A percentile compares a stretch with the other conserved stretches of the same genome.
Evolutionary conservation across 2,888 invertebrate species (phyloP).

Genomic region (Platynereis dumerilii): DNA sequence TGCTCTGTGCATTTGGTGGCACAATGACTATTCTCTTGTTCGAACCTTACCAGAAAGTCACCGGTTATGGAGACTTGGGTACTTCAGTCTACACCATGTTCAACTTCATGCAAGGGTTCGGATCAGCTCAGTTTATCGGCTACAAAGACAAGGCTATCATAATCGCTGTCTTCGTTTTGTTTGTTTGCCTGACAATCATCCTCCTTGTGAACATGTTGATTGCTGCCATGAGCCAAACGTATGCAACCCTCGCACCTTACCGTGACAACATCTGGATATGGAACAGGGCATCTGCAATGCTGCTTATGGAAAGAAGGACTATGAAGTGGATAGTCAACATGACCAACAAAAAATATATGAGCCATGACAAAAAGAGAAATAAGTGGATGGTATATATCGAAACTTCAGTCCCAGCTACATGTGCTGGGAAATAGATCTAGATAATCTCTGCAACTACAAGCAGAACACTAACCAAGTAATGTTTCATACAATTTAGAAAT

Average conservation of each 20-base stretch:
- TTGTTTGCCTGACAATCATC: conserved; percentile 9
- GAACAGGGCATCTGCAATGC: not conserved
- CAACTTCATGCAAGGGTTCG: conserved; percentile 13
- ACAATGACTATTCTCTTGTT: not conserved
- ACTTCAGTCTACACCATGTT: conserved; percentile 11
- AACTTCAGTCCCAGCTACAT: too few species aligned
- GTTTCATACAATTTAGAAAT: too few species aligned
- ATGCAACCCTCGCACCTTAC: conserved; percentile 1
- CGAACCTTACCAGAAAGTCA: too few species aligned
- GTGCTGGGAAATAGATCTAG: too few species aligned
- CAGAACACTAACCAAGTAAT: too few species aligned
- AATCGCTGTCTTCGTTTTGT: not conserved
- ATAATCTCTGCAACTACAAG: too few species aligned
- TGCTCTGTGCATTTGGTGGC: conserved; percentile 7
- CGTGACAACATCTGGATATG: not conserved
- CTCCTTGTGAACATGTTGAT: conserved; percentile 22
- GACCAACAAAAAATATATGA: too few species aligned
- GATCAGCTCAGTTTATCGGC: not conserved
- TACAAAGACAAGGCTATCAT: not conserved
- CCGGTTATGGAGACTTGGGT: not conserved
- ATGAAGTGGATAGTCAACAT: not conserved
- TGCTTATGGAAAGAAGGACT: conserved; percentile 4
- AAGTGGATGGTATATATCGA: too few species aligned
- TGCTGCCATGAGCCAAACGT: conserved; percentile 22
- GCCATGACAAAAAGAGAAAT: too few species aligned